Conservation (phyloP, 2,888 invertebrate genomes). For the Hypomecis atomaria region DNA sequence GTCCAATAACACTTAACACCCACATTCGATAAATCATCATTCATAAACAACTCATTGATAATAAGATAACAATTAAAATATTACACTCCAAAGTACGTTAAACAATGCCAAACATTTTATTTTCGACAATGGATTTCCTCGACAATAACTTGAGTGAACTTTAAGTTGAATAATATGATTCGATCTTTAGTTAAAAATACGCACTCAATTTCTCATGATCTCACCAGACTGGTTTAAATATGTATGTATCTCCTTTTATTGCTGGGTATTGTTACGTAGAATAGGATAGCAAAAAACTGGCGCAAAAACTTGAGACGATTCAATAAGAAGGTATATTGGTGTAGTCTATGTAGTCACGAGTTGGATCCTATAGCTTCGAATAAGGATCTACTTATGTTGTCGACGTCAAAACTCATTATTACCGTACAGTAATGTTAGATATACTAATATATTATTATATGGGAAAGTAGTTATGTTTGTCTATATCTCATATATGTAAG, state of each 20-base stretch:
- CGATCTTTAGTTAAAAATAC: slow-evolving; percentile 3
- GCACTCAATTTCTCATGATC: slow-evolving; percentile 7
- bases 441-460: too few relatives aligned
- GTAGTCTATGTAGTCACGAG: slow-evolving; percentile 15
- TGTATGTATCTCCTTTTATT: slow-evolving; percentile 6
- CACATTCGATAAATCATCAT: slow-evolving; percentile 22
- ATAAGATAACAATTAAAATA: not conserved
- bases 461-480: too few relatives aligned
- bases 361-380: slow-evolving; percentile 15
- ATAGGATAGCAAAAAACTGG: slow-evolving; percentile 15
- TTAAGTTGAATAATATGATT: slow-evolving; percentile 5
- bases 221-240: slow-evolving; percentile 17
- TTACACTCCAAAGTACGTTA: too few relatives aligned
- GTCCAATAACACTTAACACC: slow-evolving; percentile 11
- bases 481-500: too few relatives aligned
- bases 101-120: too few relatives aligned
- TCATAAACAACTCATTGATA: slow-evolving; percentile 14
- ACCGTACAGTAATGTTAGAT: too few relatives aligned
- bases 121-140: too few relatives aligned
- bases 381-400: too few relatives aligned
- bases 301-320: slow-evolving; percentile 25
- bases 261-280: slow-evolving; percentile 17
- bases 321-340: slow-evolving; percentile 24
- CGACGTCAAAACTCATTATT: too few relatives aligned
- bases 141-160: not conserved